These are phyloP conservation scores for Falco peregrinus DNA, from an alignment of 2,797 vertebrate species.

Conservation along the genomic window DNA sequence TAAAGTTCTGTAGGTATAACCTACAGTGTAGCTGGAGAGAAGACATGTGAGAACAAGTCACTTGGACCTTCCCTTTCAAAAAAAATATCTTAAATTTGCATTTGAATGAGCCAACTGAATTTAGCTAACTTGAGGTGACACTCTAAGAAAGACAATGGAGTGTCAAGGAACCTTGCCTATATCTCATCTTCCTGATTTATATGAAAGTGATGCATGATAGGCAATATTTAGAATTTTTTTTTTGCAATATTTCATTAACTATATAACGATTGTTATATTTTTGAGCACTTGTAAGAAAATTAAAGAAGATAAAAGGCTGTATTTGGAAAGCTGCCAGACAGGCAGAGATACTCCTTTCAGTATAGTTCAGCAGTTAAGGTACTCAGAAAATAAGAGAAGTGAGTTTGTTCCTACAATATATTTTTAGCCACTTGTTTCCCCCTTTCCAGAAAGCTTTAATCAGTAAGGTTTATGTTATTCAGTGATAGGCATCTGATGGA, in stretches of 20 bases:
- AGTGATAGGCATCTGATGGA: not conserved
- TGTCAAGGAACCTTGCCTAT: not conserved
- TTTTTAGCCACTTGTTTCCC: not conserved
- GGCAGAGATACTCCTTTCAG: not conserved
- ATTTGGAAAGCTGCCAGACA: not conserved
- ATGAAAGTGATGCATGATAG: fast-evolving
- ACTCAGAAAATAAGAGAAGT: not conserved
- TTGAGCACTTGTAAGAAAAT: not conserved
- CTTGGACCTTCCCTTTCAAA: not conserved
- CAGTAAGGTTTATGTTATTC: not conserved
- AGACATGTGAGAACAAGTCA: not conserved
- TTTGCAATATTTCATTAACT: not conserved
- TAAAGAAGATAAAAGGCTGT: not conserved
- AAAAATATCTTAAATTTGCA: not conserved
- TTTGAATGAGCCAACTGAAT: not conserved
- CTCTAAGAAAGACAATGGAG: not conserved
- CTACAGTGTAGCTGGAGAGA: not conserved
- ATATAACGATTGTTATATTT: not conserved
- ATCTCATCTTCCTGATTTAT: not conserved
- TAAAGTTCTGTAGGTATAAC: not conserved
- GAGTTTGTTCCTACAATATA: not conserved
- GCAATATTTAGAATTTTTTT: not conserved
- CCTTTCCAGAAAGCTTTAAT: not conserved
- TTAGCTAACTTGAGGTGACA: not conserved
- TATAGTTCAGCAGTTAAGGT: not conserved